Base-by-base conservation (phyloP, 2,797 vertebrate species). In the Dicrostonyx torquatus region DNA sequence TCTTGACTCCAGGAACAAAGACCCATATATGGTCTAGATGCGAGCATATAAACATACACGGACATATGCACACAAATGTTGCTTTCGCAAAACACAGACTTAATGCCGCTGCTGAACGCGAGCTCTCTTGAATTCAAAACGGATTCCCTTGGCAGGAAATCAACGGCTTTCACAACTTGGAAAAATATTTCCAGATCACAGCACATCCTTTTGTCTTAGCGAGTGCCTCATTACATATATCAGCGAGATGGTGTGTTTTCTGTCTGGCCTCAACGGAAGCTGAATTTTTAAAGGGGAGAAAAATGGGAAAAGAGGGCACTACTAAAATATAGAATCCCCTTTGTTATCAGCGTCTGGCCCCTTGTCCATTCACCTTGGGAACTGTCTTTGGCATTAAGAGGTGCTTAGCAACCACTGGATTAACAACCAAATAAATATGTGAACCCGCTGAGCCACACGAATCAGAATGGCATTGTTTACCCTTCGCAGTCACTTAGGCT, bases 211-310 rank as follows among this genome's bases (percentile, higher is more conserved):
- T 94, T 94, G 94, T 96, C 78, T 87, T 86, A 77, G 76, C 29
- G 89, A 96, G 93, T 80, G 64, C 82, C 95, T 95, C 70, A 34
- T 96, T 87, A 84, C 58, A 87, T 64, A 91, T 55, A 93, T 87
- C 82, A 84, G 68, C 15, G 66, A 91, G 58, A 76, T 50, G 50
- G 72, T 88, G 68, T 86, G 88, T 92, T 94, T 95, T 95, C n/a
- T 84, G 85, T 80, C 66, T 96, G 88, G 82, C 13, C 72, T 92
- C 55, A 75, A 90, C 29, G 76, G 85, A 94, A 96, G 60, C 82
- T 94, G 91, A 94, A 83, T 96, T 94, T 96, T 96, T 95, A 96
- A 96, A 96, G 84, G 89, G 82, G 68, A 91, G 40, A 90, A 96
- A 96, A 95, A 73, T 78, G 55, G 66, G 50, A 94, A 96, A 95